These are phyloP conservation scores for Nematolebias whitei DNA, from an alignment of 2,113 vertebrate genomes.

Conservation along the genomic window DNA sequence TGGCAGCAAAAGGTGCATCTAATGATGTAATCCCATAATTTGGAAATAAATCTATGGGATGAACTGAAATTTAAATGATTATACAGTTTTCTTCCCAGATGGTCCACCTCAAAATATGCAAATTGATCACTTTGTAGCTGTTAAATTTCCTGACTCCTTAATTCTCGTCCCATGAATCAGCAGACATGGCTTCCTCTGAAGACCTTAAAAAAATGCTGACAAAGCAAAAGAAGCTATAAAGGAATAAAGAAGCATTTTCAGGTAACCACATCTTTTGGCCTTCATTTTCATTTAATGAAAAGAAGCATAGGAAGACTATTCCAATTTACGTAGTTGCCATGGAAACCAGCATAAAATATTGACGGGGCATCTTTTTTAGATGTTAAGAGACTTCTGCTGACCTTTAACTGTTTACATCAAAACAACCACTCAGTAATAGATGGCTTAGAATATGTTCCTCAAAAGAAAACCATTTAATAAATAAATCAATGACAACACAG, in stretches of 20 bases:
- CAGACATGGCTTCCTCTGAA: background rate
- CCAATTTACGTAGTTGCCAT: background rate
- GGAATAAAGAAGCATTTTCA: background rate
- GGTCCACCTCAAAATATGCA: background rate
- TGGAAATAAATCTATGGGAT: background rate
- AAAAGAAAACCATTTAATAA: background rate
- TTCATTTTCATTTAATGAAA: background rate
- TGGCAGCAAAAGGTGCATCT: background rate
- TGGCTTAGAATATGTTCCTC: background rate
- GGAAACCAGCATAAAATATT: background rate
- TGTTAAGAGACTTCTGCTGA: background rate
- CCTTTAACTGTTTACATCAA: constrained; percentile 3
- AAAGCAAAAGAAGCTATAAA: background rate
- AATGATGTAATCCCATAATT: background rate
- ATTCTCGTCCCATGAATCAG: background rate
- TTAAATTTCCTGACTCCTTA: background rate
- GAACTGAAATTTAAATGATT: background rate
- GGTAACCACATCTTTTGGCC: background rate
- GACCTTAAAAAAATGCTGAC: background rate
- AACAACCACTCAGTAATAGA: background rate
- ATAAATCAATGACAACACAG: background rate
- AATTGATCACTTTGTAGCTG: background rate
- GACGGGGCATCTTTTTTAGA: background rate
- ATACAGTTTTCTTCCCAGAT: background rate
- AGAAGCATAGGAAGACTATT: background rate